Conservation (phyloP, 2,113 vertebrate genomes). For the Albula glossodonta region DNA sequence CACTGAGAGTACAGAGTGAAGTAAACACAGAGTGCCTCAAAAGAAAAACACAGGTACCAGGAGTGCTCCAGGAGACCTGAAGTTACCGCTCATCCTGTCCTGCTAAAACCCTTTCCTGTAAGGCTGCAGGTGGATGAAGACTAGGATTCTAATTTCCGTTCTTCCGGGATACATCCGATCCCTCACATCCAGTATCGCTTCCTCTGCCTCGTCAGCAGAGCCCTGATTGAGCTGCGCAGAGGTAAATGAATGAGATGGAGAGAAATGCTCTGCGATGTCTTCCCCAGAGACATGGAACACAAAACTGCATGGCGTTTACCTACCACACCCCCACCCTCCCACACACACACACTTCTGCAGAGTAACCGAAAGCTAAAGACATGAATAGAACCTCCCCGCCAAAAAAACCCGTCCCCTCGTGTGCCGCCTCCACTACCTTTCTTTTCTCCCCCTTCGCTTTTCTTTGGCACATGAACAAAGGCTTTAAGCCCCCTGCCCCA, state of each 20-base stretch:
- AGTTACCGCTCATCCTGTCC: neutral
- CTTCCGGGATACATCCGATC: too few species aligned
- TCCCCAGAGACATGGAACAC: neutral
- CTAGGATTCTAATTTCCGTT: neutral
- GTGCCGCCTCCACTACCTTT: neutral
- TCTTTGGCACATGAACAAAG: conserved; percentile 20
- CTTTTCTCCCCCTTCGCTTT: neutral
- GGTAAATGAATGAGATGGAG: neutral
- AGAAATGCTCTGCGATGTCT: neutral
- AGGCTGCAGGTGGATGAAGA: neutral
- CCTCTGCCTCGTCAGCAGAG: neutral
- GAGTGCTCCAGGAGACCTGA: neutral
- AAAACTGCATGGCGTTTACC: neutral
- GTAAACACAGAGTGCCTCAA: neutral
- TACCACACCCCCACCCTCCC: neutral
- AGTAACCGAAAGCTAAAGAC: neutral
- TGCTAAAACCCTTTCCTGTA: neutral
- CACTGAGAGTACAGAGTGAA: neutral
- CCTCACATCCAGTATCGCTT: neutral
- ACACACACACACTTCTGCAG: neutral
- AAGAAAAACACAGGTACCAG: neutral
- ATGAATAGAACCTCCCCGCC: neutral
- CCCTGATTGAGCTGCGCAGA: neutral
- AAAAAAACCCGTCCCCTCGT: neutral
- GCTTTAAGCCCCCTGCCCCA: neutral